Evolutionary conservation across 2,113 vertebrate genomes (phyloP).

Genomic region (Pelodiscus sinensis): DNA sequence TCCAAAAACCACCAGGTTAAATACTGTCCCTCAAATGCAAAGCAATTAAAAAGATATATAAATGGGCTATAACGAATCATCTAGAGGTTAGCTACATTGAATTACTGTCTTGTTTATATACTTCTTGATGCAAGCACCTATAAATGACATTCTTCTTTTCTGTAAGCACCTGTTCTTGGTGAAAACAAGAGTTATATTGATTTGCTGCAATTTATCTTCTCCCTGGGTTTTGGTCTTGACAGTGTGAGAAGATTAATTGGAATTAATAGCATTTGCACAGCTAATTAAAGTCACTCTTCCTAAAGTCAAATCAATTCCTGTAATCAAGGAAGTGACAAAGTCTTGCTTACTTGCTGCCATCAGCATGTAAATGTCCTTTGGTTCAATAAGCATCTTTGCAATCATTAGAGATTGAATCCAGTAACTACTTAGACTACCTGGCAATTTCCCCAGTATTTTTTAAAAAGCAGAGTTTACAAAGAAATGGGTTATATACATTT

Average conservation of each 20-base stretch:
- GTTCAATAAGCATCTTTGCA: slow-evolving; percentile 60
- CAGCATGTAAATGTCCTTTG: slow-evolving; percentile 72
- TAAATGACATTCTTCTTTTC: slow-evolving; percentile 72
- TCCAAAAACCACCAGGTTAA: slow-evolving; percentile 49
- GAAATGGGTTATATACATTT: slow-evolving; percentile 6
- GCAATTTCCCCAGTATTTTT: slow-evolving; percentile 50
- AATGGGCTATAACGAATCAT: slow-evolving; percentile 62
- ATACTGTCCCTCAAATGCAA: slow-evolving; percentile 56
- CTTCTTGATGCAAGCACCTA: slow-evolving; percentile 70
- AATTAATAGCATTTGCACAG: slow-evolving; percentile 84
- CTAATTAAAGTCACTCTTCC: slow-evolving; percentile 83
- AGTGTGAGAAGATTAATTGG: slow-evolving; percentile 82
- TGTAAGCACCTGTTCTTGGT: slow-evolving; percentile 69
- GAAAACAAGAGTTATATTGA: slow-evolving; percentile 81
- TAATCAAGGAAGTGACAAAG: slow-evolving; percentile 79
- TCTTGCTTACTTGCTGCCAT: slow-evolving; percentile 66
- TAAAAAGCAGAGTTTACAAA: slow-evolving; percentile 39
- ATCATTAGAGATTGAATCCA: slow-evolving; percentile 54
- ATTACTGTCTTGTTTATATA: slow-evolving; percentile 79
- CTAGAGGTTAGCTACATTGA: slow-evolving; percentile 66
- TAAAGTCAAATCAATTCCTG: slow-evolving; percentile 80
- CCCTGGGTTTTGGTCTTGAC: slow-evolving; percentile 77
- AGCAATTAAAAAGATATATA: slow-evolving; percentile 60
- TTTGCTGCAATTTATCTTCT: slow-evolving; percentile 81
- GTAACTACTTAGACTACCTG: slow-evolving; percentile 29